Evolutionary conservation across 2,113 vertebrate genomes (phyloP).

Genomic region (Tyto alba): DNA sequence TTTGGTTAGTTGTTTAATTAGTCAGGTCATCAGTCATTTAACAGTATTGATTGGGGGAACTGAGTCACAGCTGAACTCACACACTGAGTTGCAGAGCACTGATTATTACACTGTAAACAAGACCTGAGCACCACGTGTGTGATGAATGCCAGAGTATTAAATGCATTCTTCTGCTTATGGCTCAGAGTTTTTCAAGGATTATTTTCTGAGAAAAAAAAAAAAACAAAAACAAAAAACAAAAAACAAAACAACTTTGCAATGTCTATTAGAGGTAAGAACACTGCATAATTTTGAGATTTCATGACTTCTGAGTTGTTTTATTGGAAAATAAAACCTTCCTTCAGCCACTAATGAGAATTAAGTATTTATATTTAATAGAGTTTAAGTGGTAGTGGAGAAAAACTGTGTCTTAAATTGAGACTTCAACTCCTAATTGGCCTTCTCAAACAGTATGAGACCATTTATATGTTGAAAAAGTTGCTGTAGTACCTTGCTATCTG

Average conservation of each 20-base stretch:
- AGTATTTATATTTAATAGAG: slow-evolving; percentile 46
- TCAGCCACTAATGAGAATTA: slow-evolving; percentile 25
- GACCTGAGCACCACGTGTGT: not conserved
- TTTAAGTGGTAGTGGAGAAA: slow-evolving; percentile 39
- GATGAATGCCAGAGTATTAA: not conserved
- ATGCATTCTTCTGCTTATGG: not conserved
- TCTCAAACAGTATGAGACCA: not conserved
- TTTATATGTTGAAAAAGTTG: not conserved
- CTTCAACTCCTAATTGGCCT: slow-evolving; percentile 6
- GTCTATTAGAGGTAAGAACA: not conserved
- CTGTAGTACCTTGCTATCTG: not conserved
- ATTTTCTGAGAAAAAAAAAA: not conserved
- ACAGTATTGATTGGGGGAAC: not conserved
- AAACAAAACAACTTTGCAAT: not conserved
- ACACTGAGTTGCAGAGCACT: not conserved
- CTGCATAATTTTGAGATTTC: not conserved
- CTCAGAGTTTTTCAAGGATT: not conserved
- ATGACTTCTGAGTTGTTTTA: not conserved
- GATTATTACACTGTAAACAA: not conserved
- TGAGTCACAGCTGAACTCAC: not conserved
- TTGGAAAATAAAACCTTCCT: slow-evolving; percentile 23
- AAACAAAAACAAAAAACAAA: no score
- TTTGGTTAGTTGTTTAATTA: not conserved
- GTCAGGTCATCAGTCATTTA: not conserved
- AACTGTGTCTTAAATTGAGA: not conserved